phyloP scores from a whole-genome alignment of 2,113 vertebrate genomes.

The Nanger granti region DNA sequence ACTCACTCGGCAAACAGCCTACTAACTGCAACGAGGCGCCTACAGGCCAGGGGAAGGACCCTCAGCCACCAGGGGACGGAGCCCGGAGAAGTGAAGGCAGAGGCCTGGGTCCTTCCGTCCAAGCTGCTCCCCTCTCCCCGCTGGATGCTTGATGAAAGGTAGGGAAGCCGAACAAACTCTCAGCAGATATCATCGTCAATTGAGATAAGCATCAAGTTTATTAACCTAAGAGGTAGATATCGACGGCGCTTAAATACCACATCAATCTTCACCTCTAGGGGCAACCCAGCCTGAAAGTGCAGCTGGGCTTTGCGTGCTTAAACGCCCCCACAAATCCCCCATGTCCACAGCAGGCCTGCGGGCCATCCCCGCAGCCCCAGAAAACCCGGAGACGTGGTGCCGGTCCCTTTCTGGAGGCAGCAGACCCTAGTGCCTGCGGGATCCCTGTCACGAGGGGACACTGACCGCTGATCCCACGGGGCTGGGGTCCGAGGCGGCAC shows the following conservation, averaged over 20 bases:
- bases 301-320: neutral
- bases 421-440: neutral
- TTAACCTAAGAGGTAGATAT: neutral
- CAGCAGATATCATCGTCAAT: neutral
- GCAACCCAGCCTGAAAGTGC: neutral
- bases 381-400: fast-evolving
- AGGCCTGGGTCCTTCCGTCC: too few relatives aligned
- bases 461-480: fast-evolving
- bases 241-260: neutral
- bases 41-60: fast-evolving
- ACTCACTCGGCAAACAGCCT: neutral
- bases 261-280: neutral
- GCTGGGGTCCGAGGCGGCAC: fast-evolving
- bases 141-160: too few relatives aligned
- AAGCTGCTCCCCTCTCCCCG: fast-evolving
- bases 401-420: fast-evolving
- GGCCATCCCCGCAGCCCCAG: fast-evolving
- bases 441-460: fast-evolving
- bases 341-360: fast-evolving
- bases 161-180: neutral
- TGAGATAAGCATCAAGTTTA: neutral
- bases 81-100: too few relatives aligned
- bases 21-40: fast-evolving
- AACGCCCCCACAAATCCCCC: too few relatives aligned
- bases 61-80: fast-evolving